Evolutionary conservation across 2,797 vertebrate species (phyloP), one percentile per base, ranked within the genome.

Genomic region (Chloroceryle inda): DNA sequence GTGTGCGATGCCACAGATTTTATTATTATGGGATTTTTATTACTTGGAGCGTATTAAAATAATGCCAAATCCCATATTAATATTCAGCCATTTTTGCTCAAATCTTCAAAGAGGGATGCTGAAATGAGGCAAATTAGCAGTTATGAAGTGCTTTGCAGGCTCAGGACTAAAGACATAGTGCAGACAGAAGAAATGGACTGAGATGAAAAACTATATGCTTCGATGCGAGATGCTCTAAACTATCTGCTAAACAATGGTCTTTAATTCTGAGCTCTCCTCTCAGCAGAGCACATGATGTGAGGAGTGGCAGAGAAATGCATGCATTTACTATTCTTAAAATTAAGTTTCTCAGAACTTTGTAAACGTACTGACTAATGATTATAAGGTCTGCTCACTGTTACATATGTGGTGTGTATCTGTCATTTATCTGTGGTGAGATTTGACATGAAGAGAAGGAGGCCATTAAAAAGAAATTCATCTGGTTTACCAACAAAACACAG

Each of bases 381-480:
- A 31, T 49, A 85, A 69, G 63, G 56, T 79, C 77, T 92, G 81
- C 0, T 0, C 23, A 33, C 62, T 67, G 62, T 52, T 81, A 76
- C 6, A 11, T 71, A 74, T 62, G 67, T 83, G 84, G 74, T 56
- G 44, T 56, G 56, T 47, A 58, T 92, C 86, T 92, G 72, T 59
- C 77, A 89, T 76, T 85, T 82, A 79, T 92, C 81, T 92, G 74
- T 1, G 84, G 87, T 83, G 64, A 94, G 64, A 83, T 52, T 95
- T 83, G 84, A 89, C 64, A 80, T 58, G 56, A 89, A 88, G 55
- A 94, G 88, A 93, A 92, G 63, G 49, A 71, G 23, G 20, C 16
- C n/a, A 89, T 93, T 89, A 93, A 85, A 92, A 96, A 85, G 79
- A 93, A 93, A 95, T 95, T 96, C 11, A 49, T 94, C 81, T 83